Evolutionary conservation across 1,140 invertebrate species (phyloP).

Genomic region (Galendromus occidentalis): DNA sequence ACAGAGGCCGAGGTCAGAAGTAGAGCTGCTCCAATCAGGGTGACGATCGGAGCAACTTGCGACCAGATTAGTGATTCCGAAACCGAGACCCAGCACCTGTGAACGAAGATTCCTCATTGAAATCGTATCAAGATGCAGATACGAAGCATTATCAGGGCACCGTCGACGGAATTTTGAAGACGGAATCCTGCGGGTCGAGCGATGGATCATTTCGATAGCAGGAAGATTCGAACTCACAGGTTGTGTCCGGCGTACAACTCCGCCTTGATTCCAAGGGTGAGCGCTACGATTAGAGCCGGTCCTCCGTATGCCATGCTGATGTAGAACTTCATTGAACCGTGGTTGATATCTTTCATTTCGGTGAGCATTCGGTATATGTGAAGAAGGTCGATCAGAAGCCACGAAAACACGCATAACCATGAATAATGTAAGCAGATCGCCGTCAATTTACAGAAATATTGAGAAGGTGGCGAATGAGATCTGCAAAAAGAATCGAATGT

Average conservation of each 20-base stretch:
- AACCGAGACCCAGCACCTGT: conserved; percentile 78
- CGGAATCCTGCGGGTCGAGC: too few relatives aligned
- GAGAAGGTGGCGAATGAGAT: conserved; percentile 18
- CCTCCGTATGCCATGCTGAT: conserved; percentile 85
- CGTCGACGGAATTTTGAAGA: too few relatives aligned
- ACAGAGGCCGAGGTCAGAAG: background rate
- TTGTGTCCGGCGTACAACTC: conserved; percentile 82
- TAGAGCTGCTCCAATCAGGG: conserved; percentile 38
- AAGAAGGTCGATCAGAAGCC: conserved; percentile 73
- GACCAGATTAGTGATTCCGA: conserved; percentile 80
- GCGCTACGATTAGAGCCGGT: conserved; percentile 69
- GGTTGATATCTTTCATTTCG: conserved; percentile 86
- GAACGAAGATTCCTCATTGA: conserved; percentile 17
- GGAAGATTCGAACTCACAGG: conserved; percentile 58
- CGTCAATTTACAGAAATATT: conserved; percentile 66
- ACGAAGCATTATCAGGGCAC: too few relatives aligned
- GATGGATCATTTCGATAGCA: background rate
- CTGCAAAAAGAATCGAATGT: conserved; percentile 12
- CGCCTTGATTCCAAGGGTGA: conserved; percentile 75
- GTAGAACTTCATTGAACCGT: conserved; percentile 80
- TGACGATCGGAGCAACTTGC: conserved; percentile 61
- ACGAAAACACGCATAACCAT: conserved; percentile 67
- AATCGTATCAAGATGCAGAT: background rate
- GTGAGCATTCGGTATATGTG: conserved; percentile 85
- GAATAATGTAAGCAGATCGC: conserved; percentile 82